Evolutionary conservation across 1,140 invertebrate species (phyloP), one percentile per base, ranked within the genome.

Genomic region (Micrasema longulum): DNA sequence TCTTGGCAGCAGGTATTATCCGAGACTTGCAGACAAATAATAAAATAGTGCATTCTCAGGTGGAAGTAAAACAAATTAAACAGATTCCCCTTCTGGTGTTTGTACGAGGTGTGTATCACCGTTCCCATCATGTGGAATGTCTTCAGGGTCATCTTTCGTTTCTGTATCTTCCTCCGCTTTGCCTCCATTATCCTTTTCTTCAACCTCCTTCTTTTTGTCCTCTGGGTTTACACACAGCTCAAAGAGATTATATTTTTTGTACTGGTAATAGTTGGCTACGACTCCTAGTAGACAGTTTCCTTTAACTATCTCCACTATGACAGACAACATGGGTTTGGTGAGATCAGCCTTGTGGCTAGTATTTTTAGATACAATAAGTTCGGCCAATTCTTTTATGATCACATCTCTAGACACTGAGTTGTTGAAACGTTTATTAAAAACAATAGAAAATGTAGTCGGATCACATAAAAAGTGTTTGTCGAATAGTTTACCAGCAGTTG

Each of bases 401-500:
- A 90, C 85, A 45, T 90, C 89, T 69, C 91, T 85, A 23, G 88
- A 85, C 11, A 95, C 83, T 73, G 86, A 89, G 77, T 89, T 91
- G 77, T 95, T 97, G 76, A 92, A 93, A 52, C 95, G 88, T 73
- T 90, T 89, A 79, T 95, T 97, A 76, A 92, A 92, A 16, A 93
- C 84, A 67, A 97, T 90, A 38, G 89, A 88, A 85, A 91, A 97
- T 22, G 91, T 92, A 70, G 88, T 90, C 16, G 89, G 84, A 63
- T 91, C 88, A 64, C 90, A 86, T 6, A 89, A 84, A 80, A 96
- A 95, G 80, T 92, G 89, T 76, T 91, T 90, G 65, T 92, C 89
- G 75, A 95, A 89, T 12, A 96, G 78, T 55, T 79, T 77, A 48
- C 89, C 88, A 7, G 90, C 89, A n/a, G 88, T 85, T 38, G 81